Conservation (phyloP, 2,888 invertebrate genomes). For the Ochlodes sylvanus region DNA sequence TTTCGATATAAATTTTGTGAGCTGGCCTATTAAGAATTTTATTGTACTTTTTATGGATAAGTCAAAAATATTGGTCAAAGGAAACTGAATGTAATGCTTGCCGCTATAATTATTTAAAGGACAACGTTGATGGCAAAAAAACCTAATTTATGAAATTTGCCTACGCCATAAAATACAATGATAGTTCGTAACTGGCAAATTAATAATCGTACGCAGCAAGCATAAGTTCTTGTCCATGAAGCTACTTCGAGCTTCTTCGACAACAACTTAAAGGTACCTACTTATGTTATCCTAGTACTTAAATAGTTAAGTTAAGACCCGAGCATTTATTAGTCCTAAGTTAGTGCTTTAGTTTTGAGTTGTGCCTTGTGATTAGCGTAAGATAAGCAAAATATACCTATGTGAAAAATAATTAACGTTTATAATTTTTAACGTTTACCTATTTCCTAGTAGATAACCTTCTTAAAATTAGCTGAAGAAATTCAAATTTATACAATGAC, state of each 20-base stretch:
- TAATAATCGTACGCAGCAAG: slow-evolving; percentile 55
- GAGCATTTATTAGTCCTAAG: slow-evolving; percentile 48
- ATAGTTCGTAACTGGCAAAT: too few species aligned
- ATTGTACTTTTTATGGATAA: too few species aligned
- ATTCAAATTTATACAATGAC: too few species aligned
- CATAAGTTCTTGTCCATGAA: slow-evolving; percentile 60
- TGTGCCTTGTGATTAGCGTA: slow-evolving; percentile 28
- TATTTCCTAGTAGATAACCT: too few species aligned
- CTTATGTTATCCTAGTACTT: slow-evolving; percentile 19
- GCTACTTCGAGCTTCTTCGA: slow-evolving; percentile 60
- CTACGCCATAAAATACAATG: too few species aligned
- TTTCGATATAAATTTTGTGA: too few species aligned
- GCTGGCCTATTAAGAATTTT: too few species aligned
- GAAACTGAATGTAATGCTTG: slow-evolving; percentile 2
- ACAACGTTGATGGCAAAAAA: too few species aligned
- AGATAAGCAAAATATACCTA: slow-evolving; percentile 18
- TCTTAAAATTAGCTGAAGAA: too few species aligned
- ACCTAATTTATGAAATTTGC: too few species aligned
- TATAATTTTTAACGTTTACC: background rate
- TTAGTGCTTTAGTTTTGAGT: slow-evolving; percentile 11
- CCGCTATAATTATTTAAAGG: background rate
- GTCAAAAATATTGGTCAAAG: slow-evolving; percentile 3
- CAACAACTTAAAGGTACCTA: slow-evolving; percentile 45
- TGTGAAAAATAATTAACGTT: background rate
- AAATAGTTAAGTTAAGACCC: slow-evolving; percentile 7